Base-by-base conservation (phyloP, 2,797 vertebrate genomes). In the Morelia viridis region DNA sequence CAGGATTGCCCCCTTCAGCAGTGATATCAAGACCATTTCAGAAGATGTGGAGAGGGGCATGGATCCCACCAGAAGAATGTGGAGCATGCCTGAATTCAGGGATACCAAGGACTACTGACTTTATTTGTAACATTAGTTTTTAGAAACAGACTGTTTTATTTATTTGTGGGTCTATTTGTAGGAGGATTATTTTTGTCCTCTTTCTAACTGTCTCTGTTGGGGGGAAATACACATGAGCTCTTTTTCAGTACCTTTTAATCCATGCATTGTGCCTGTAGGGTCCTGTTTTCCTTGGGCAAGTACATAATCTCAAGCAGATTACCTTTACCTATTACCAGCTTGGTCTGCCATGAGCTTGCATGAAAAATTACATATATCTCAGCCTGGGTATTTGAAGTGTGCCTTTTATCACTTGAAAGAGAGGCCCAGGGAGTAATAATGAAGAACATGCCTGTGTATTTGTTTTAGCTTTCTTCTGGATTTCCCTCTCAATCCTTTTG, bases 31-130 rank as follows among this genome's bases (percentile, higher is more conserved):
- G 92, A 98, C 99, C 94, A 98, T 98, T 93, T 97, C 98, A 0
- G 98, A 98, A 96, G 98, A 99, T 0, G 99, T 99, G 95, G 99
- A 99, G 95, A 97, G 97, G 6, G 97, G 94, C 64, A 92, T 94
- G 0, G 98, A 97, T 87, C 96, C 97, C 41, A 95, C 96, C 0
- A 98, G 97, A 71, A 98, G 98, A 85, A 96, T 98, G 92, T 99
- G 99, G 98, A 99, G 99, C 98, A 97, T 99, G 98, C 99, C 99
- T 0, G 98, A 99, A 94, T 99, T 99, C 95, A 97, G 97, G 94
- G 96, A 93, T 89, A 35, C 95, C 93, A 97, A 97, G 93, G 96
- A 97, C 90, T 95, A 96, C 88, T 97, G 94, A 97, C 93, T 96
- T 86, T 91, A 13, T 85, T 93, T 71, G 46, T 90, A 26, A 95